Evolutionary conservation across 2,888 invertebrate genomes (phyloP).

Genomic region (Pandemis corylana): DNA sequence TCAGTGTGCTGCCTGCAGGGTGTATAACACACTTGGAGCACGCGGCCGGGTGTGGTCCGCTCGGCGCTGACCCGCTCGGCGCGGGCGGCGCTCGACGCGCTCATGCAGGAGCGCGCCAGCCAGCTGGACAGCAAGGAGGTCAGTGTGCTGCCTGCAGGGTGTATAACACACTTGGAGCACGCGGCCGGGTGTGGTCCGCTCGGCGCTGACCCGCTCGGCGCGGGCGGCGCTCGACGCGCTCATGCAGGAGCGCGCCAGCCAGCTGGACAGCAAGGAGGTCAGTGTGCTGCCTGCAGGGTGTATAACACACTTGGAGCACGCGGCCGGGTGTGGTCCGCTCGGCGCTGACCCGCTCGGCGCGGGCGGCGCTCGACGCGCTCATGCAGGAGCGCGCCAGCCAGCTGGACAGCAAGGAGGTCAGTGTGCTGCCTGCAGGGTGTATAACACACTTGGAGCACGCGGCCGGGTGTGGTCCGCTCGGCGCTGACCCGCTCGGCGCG

Average conservation of each 20-base stretch:
- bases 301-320: too few species aligned
- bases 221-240: constrained; percentile 85
- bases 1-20: constrained; percentile 22
- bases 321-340: too few species aligned
- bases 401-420: background rate
- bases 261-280: constrained; percentile 46
- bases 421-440: background rate
- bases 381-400: background rate
- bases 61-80: constrained; percentile 73
- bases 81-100: constrained; percentile 90
- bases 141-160: background rate
- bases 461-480: too few species aligned
- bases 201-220: too few species aligned
- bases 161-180: too few species aligned
- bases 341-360: too few species aligned
- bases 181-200: too few species aligned
- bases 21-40: too few species aligned
- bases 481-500: too few species aligned
- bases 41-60: too few species aligned
- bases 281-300: background rate
- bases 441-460: too few species aligned
- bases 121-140: constrained; percentile 47
- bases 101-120: constrained; percentile 80
- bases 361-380: background rate
- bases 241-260: constrained; percentile 80